These are phyloP conservation scores for Rapana venosa DNA, from an alignment of 2,888 invertebrate species.

Conservation along the genomic window DNA sequence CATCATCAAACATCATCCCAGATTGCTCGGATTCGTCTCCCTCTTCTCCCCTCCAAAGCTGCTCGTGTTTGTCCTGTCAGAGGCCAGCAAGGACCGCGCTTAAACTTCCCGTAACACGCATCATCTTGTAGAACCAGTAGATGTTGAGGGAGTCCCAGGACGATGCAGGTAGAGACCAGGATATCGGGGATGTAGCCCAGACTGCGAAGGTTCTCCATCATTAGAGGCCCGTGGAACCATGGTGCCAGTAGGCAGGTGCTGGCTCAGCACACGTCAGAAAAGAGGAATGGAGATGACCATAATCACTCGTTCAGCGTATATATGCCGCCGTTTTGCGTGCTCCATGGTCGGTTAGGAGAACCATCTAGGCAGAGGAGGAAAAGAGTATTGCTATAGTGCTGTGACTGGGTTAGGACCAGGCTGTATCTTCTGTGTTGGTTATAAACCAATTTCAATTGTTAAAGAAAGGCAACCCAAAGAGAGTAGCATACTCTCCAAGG, in stretches of 20 bases:
- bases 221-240: slow-evolving; percentile 67
- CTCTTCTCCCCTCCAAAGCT: not conserved
- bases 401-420: not conserved
- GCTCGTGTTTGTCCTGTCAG: not conserved
- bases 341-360: not conserved
- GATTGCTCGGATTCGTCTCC: not conserved
- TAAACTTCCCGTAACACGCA: slow-evolving; percentile 65
- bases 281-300: slow-evolving; percentile 73
- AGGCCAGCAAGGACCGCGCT: slow-evolving; percentile 32
- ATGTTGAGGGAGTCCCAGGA: slow-evolving; percentile 73
- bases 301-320: slow-evolving; percentile 60
- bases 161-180: slow-evolving; percentile 67
- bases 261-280: slow-evolving; percentile 66
- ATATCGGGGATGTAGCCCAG: slow-evolving; percentile 71
- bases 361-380: not conserved
- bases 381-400: not conserved
- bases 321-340: not conserved
- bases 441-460: not conserved
- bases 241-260: slow-evolving; percentile 74
- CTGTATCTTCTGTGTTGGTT: not conserved
- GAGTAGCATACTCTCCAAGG: not conserved
- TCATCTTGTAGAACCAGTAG: slow-evolving; percentile 73
- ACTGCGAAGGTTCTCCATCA: slow-evolving; percentile 59
- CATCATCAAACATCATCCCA: not conserved
- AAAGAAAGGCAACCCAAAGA: not conserved